Conservation (phyloP, 2,113 vertebrate genomes). For the Perca fluviatilis region DNA sequence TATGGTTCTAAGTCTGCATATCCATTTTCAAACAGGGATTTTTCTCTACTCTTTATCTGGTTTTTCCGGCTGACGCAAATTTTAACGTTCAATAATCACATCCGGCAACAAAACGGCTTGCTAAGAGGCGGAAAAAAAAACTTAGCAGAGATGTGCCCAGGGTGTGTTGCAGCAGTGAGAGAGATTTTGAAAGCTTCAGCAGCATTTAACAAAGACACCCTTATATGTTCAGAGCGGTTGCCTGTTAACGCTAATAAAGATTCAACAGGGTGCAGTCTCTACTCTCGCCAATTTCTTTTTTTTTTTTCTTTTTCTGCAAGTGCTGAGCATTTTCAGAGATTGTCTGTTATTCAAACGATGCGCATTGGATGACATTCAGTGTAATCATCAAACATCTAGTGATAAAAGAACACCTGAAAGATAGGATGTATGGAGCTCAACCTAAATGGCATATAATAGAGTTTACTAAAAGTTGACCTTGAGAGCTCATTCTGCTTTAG, state of each 20-base stretch:
- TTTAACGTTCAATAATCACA: conserved; percentile 66
- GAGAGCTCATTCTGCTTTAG: conserved; percentile 62
- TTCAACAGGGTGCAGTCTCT: conserved; percentile 66
- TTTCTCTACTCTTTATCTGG: conserved; percentile 59
- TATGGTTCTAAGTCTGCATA: conserved; percentile 50
- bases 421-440: conserved; percentile 59
- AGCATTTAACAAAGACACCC: conserved; percentile 59
- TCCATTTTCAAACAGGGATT: conserved; percentile 68
- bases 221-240: conserved; percentile 59
- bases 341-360: conserved; percentile 37
- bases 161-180: conserved; percentile 43
- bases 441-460: conserved; percentile 78
- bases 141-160: conserved; percentile 35
- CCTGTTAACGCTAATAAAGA: conserved; percentile 69
- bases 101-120: conserved; percentile 57
- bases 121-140: conserved; percentile 31
- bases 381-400: conserved; percentile 70
- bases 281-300: conserved; percentile 41
- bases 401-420: conserved; percentile 70
- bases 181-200: conserved; percentile 63
- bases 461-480: conserved; percentile 77
- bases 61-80: conserved; percentile 51
- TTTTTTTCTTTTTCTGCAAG: conserved; percentile 12
- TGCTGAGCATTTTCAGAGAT: conserved; percentile 53
- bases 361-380: conserved; percentile 56